Evolutionary conservation across 2,888 invertebrate species (phyloP).

Genomic region (Xestia rhomboidea): DNA sequence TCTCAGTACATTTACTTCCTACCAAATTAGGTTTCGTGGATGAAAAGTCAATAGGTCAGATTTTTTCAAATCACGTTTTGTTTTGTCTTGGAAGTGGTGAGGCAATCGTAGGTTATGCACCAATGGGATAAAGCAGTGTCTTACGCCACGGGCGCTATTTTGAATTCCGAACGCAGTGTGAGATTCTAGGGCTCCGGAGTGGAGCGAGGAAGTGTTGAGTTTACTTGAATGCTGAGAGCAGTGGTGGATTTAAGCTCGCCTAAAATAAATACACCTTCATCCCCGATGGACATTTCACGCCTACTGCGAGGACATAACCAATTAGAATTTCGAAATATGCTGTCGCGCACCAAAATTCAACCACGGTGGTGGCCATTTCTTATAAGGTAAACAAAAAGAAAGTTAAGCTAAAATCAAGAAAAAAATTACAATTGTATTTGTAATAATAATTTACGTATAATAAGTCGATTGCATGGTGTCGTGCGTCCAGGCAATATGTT

Average conservation of each 20-base stretch:
- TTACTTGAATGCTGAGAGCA: not conserved
- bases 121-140: not conserved
- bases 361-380: not conserved
- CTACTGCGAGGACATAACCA: not conserved
- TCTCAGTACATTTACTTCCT: not conserved
- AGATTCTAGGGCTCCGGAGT: not conserved
- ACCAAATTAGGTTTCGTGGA: conserved; percentile 1
- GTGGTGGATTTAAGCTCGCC: not conserved
- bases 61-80: not conserved
- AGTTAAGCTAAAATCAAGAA: no score
- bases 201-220: not conserved
- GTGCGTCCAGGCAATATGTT: no score
- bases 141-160: not conserved
- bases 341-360: no score
- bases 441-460: no score
- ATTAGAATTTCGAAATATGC: no score
- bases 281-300: not conserved
- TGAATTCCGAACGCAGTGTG: not conserved
- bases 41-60: not conserved
- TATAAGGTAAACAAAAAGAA: not conserved
- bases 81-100: not conserved
- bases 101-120: not conserved
- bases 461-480: no score
- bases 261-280: not conserved
- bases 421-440: no score